Base-by-base conservation (phyloP, 2,888 invertebrate species). In the Polydesmus complanatus region DNA sequence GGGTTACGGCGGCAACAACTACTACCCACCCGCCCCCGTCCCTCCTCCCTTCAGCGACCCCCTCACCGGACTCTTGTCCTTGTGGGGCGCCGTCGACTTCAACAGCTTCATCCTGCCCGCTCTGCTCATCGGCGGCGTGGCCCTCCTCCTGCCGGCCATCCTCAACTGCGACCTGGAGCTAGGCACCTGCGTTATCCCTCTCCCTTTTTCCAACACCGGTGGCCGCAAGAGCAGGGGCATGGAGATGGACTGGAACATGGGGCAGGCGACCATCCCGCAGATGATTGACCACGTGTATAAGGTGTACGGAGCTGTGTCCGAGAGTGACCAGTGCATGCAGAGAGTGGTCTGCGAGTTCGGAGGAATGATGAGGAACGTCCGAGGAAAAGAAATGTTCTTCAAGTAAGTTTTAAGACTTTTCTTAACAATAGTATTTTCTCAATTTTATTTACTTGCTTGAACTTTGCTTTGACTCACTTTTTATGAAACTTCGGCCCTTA, bases 331-430 rank as follows among this genome's bases (percentile, higher is more conserved):
- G 27, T 67, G 67, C 57, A 61, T 65, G 59, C 63, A 65, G 58
- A 22, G 65, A 23, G 62, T 67, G 2, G 64, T 64, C 3, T 67
- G 67, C 62, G 66, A 67, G 37, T 27, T 66, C 3, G 67, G 67
- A 27, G 64, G 63, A 14, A 54, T 62, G 26, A 54, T 66, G 47
- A 50, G 53, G 18, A 60, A 64, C 26, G 58, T 66, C 54, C 54
- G 60, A 27, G 62, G 62, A 22, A 65, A 65, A 49, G 54, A 62
- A 37, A 56, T 60, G 14, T 64, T 65, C 60, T 64, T 65, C 50
- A 63, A 62, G 65, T 65, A 60, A n/a, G n/a, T n/a, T n/a, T n/a
- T n/a, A n/a, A 60, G 60, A 27, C 53, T 3, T 53, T 52, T 52
- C 19, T 52, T 52, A 47, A 47, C 11, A 11, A 2, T 25, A 27